Evolutionary conservation across 1,140 invertebrate species (phyloP).

Genomic region (Drosophila lini): DNA sequence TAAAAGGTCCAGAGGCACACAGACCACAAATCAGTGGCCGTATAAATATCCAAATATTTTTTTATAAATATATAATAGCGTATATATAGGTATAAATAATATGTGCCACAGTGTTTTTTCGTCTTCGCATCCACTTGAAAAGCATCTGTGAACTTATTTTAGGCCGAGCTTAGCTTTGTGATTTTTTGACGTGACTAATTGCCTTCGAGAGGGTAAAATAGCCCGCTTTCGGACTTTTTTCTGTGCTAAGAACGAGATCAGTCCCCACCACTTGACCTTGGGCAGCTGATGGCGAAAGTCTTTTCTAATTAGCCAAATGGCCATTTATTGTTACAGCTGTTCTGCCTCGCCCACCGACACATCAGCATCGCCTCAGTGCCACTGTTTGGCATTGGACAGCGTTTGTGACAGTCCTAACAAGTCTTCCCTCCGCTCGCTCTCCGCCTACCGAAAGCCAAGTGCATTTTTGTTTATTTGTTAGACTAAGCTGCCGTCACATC

Average conservation of each 20-base stretch:
- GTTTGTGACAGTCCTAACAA: constrained; percentile 54
- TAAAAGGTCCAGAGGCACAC: not conserved
- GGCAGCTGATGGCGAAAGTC: constrained; percentile 30
- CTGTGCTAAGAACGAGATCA: constrained; percentile 16
- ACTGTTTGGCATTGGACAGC: constrained; percentile 60
- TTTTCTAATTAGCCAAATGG: constrained; percentile 75
- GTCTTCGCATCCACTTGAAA: not conserved
- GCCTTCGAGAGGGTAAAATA: not conserved
- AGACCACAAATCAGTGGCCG: not conserved
- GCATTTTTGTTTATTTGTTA: constrained; percentile 71
- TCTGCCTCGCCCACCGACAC: not conserved
- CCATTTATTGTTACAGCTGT: constrained; percentile 49
- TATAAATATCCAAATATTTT: not conserved
- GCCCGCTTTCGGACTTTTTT: not conserved
- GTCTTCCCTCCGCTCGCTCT: constrained; percentile 2
- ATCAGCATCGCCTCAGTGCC: constrained; percentile 24
- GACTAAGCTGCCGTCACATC: constrained; percentile 52
- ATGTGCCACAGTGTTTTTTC: not conserved
- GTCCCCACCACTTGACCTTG: constrained; percentile 32
- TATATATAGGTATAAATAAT: not conserved
- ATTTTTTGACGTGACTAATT: constrained; percentile 15
- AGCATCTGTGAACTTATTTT: not conserved
- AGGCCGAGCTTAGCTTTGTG: constrained; percentile 1
- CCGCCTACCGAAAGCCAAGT: constrained; percentile 41
- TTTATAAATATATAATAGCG: no score